phyloP scores from a whole-genome alignment of 35 echinoderm and acorn worm genomes.

The Lytechinus pictus region DNA sequence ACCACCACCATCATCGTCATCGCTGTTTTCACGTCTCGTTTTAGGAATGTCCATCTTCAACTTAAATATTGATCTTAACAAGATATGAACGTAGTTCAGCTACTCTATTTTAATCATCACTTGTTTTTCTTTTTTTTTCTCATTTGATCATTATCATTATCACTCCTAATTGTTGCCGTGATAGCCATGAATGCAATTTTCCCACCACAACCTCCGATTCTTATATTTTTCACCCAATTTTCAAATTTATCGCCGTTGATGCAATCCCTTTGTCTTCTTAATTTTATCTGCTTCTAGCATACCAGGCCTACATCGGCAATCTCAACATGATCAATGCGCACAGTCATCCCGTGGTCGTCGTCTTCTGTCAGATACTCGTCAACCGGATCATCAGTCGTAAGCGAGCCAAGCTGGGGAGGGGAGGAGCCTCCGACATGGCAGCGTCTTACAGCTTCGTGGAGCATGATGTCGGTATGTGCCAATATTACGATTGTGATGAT shows the following conservation, averaged over 20 bases:
- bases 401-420: not conserved
- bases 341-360: conserved; percentile 70
- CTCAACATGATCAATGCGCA: conserved; percentile 68
- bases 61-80: no score
- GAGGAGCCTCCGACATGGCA: not conserved
- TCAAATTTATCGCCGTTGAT: no score
- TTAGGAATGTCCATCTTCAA: no score
- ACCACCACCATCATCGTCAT: not conserved
- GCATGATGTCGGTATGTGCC: conserved; percentile 7
- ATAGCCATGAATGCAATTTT: no score
- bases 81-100: no score
- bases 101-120: not conserved
- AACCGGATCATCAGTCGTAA: conserved; percentile 37
- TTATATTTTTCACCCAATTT: no score
- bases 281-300: conserved; percentile 40
- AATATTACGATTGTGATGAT: no score
- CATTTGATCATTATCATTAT: no score
- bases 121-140: not conserved
- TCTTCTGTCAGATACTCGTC: conserved; percentile 69
- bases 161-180: no score
- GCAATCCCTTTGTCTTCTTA: not conserved
- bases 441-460: conserved; percentile 22
- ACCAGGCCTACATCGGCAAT: conserved; percentile 71
- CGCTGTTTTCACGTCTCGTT: no score
- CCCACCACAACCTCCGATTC: no score